Evolutionary conservation across 2,797 vertebrate species (phyloP).

Genomic region (Lacerta viridis): DNA sequence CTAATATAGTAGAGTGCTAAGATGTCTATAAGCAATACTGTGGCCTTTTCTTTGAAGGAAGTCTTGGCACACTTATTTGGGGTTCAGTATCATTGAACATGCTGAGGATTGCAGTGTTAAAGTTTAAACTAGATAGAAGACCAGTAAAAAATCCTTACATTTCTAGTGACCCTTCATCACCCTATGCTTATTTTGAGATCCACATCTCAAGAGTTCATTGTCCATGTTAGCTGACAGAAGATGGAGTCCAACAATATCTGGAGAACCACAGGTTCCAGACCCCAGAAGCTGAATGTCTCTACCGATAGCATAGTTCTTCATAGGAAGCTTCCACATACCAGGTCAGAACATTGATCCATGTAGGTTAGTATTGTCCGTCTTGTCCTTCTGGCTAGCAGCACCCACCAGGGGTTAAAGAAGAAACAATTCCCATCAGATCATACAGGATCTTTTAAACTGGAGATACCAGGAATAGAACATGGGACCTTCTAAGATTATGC

Average conservation of each 20-base stretch:
- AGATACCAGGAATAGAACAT: too few species aligned
- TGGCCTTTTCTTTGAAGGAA: constrained; percentile 9
- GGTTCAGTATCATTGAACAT: neutral
- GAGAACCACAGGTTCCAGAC: too few species aligned
- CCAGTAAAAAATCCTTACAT: neutral
- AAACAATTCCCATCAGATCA: too few species aligned
- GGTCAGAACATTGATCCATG: neutral
- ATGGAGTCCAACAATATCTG: too few species aligned
- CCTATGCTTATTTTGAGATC: neutral
- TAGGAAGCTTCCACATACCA: too few species aligned
- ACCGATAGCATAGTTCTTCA: neutral
- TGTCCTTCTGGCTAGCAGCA: too few species aligned
- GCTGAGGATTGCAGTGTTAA: neutral
- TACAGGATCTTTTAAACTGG: too few species aligned
- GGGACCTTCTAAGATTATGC: too few species aligned
- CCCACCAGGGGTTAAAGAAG: too few species aligned
- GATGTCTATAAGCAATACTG: neutral
- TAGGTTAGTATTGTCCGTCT: neutral
- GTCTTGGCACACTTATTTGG: neutral
- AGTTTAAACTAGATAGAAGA: neutral
- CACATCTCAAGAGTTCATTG: neutral
- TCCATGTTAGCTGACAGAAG: too few species aligned
- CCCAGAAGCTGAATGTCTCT: too few species aligned
- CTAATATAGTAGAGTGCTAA: neutral
- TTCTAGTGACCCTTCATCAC: neutral